Evolutionary conservation across 2,797 vertebrate genomes (phyloP), one percentile per base, ranked within the genome.

Genomic region (Todus mexicanus): DNA sequence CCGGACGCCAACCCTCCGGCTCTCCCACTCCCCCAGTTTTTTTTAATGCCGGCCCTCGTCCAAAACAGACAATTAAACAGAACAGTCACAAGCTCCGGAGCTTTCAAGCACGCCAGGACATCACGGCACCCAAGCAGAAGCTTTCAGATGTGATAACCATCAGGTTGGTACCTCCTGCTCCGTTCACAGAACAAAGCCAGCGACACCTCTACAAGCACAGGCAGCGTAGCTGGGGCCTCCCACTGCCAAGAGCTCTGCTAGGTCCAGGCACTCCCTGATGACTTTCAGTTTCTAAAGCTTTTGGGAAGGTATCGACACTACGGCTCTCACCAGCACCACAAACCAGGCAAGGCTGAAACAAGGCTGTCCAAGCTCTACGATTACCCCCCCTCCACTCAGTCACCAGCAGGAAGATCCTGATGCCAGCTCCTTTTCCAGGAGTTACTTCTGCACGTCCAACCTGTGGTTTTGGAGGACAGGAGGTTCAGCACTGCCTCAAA

Each of bases 251-350:
- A 68, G 31, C 60, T 16, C 48, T 2, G 7, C 10, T 9, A 37
- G 26, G 23, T n/a, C 60, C 18, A 14, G 35, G 23, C 35, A 43
- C 40, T 22, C 75, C 50, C 50, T 27, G 22, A 20, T 26, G 7
- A 35, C n/a, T 63, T 31, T 38, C 19, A 43, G 19, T 48, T 38
- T 42, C 56, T 43, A 43, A 76, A 72, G 75, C 43, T 81, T 81
- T 68, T 2, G 0, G 54, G 64, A 25, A 29, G 8, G 15, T 7
- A 50, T 4, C 2, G 0, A 37, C 61, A 29, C 54, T 2, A 9
- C 2, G 60, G 35, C 43, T 61, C 72, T 27, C 72, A 33, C 50
- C 48, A 59, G 71, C 53, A 53, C 47, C 31, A 16, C 54, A 50
- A 70, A 26, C 20, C 1, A 0, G 40, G 16, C 56, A 31, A 31